These are phyloP conservation scores for Pseudomyrmex concolor DNA, from an alignment of 1,140 invertebrate species.

Conservation along the genomic window DNA sequence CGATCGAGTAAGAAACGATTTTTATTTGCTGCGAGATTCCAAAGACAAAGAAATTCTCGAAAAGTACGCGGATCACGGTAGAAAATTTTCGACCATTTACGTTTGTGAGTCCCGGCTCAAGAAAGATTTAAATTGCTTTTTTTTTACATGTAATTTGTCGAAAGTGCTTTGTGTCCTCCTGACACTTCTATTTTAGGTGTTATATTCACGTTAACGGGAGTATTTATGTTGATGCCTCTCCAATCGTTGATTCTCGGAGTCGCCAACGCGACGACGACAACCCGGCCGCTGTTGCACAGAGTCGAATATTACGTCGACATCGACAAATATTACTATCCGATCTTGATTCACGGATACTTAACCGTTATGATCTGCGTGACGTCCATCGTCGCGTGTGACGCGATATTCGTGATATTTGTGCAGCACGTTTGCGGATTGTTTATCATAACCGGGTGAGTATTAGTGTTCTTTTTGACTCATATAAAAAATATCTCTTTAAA, in stretches of 20 bases:
- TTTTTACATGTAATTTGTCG: too few relatives aligned
- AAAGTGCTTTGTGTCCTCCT: too few relatives aligned
- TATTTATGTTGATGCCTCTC: conserved; percentile 40
- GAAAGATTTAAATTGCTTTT: too few relatives aligned
- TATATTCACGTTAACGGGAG: not conserved
- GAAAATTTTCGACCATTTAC: conserved; percentile 24
- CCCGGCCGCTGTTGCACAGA: conserved; percentile 39
- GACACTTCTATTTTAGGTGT: conserved; percentile 13
- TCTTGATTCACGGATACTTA: conserved; percentile 50
- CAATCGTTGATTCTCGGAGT: conserved; percentile 27
- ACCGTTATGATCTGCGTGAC: conserved; percentile 36
- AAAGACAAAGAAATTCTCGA: conserved; percentile 1
- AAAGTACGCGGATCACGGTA: conserved; percentile 22
- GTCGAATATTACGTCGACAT: conserved; percentile 55
- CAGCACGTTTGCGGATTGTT: conserved; percentile 52
- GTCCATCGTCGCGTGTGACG: conserved; percentile 27
- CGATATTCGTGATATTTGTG: conserved; percentile 46
- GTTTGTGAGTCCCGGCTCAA: conserved; percentile 12
- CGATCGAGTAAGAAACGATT: conserved; percentile 28
- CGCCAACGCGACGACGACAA: conserved; percentile 13
- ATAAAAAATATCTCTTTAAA: not conserved
- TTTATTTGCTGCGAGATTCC: not conserved
- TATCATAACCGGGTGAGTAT: conserved; percentile 33
- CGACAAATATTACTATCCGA: conserved; percentile 45
- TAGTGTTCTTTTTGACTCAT: not conserved